phyloP scores from a whole-genome alignment of 23 tunicate genomes.

The Trididemnum miniatum region DNA sequence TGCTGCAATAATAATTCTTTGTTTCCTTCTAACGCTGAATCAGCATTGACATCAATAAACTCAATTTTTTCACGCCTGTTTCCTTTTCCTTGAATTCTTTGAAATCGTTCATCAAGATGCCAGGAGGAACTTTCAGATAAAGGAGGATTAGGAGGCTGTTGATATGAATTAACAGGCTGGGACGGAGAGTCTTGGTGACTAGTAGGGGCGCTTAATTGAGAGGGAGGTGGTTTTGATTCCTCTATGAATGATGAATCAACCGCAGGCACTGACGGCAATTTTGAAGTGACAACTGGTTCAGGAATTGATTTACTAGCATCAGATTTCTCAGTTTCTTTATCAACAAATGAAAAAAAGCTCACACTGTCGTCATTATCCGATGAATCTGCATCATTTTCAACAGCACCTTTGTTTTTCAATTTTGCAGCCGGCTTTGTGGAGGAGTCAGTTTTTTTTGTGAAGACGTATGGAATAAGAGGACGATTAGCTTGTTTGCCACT shows the following conservation, averaged over 20 bases:
- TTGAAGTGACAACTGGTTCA: not conserved
- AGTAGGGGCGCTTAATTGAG: not conserved
- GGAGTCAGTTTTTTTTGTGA: slow-evolving; percentile 37
- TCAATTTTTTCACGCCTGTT: slow-evolving; percentile 74
- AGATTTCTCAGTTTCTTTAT: slow-evolving; percentile 19
- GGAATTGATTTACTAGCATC: not conserved
- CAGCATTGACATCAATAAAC: slow-evolving; percentile 76
- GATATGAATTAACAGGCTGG: not conserved
- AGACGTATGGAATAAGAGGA: slow-evolving; percentile 60
- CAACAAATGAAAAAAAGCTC: slow-evolving; percentile 57
- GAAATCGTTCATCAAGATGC: slow-evolving; percentile 31
- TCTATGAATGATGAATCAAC: not conserved
- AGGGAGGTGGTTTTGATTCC: not conserved
- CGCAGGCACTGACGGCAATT: not conserved
- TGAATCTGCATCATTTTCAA: slow-evolving; percentile 14
- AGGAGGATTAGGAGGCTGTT: not conserved
- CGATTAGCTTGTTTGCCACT: slow-evolving; percentile 53
- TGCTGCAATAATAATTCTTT: slow-evolving; percentile 69
- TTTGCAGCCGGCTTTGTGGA: too few species aligned
- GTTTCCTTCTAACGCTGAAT: slow-evolving; percentile 72
- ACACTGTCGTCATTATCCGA: slow-evolving; percentile 41
- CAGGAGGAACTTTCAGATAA: not conserved
- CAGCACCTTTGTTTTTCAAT: not conserved
- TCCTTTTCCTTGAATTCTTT: slow-evolving; percentile 62
- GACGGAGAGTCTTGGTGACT: not conserved